Evolutionary conservation across 2,113 vertebrate species (phyloP), one percentile per base, ranked within the genome.

Genomic region (Electrona antarctica): DNA sequence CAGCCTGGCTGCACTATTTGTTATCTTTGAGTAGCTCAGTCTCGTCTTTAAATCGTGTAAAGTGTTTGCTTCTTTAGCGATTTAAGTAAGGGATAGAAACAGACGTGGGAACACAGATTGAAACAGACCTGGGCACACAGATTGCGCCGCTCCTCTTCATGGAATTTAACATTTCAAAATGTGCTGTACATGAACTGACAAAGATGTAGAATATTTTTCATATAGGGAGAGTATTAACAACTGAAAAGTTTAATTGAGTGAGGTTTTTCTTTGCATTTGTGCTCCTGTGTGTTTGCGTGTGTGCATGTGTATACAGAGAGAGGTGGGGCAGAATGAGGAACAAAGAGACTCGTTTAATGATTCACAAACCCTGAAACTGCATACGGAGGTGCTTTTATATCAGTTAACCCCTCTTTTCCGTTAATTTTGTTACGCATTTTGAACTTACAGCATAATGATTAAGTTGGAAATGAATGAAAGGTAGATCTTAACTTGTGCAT

Each of bases 171-270:
- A 49, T 72, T 71, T 56, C 6, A 66, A 41, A 51, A 60, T 66
- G 56, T 73, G 52, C 47, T 73, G 55, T 66, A 52, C 7, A 56
- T 14, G 41, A 50, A 28, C 28, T 33, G 47, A 61, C 45, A 45
- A 8, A 47, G 46, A 60, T 14, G 57, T 13, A 15, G 47, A 33
- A 62, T 60, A 67, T 81, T 78, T 76, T 77, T 58, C 28, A 54
- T 56, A 8, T 28, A 45, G 33, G 60, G 33, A 55, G 15, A 46
- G 54, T 62, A n/a, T 14, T 54, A 9, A 46, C 11, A 29, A 28
- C 8, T n/a, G 64, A 55, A 47, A 11, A 12, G 29, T 6, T 60
- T 28, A 66, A 62, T 60, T 57, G 12, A 51, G 50, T 1, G 3
- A 62, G 33, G 6, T 61, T 56, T 61, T 55, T 21, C 7, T 54